Base-by-base conservation (phyloP, 2,113 vertebrate species). In the Festucalex cinctus region DNA sequence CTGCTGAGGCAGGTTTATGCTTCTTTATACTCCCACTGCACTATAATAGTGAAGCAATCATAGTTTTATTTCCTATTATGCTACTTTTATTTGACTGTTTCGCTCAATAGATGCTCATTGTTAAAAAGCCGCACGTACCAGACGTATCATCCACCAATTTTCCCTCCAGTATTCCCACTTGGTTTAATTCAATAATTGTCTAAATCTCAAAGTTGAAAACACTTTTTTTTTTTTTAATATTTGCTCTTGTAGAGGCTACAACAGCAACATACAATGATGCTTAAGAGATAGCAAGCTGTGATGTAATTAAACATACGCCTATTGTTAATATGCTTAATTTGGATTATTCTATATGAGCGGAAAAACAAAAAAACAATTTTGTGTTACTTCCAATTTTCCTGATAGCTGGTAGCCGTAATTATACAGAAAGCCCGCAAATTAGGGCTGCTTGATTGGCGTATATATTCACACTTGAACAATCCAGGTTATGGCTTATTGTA, bases 401-500 rank as follows among this genome's bases (percentile, higher is more conserved):
- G 19, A 58, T 58, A 1, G 16, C 3, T 7, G 35, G 28, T n/a
- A n/a, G n/a, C 28, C 3, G 17, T 35, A 58, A 58, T 58, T 36
- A 35, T 35, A 36, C 28, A 19, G 8, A 36, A 20, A 35, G 56
- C 28, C 32, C 6, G 36, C 32, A 20, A 36, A 58, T 58, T 22
- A 10, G 6, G 6, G 44, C 9, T 10, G 48, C 48, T 51, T 22
- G 48, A 51, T 51, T 22, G 19, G 1, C 14, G 10, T 37, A 36
- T 60, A 62, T 62, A 8, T 6, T 41, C 59, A 62, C 36, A 22
- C 35, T 62, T 56, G n/a, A 20, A 63, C 70, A 68, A n/a, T 78
- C 67, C 63, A 36, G 59, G 44, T 67, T 63, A 67, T 41, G 56
- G 48, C 64, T n/a, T 37, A 37, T 67, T 28, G 58, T 68, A 67